phyloP scores from a whole-genome alignment of 2,797 vertebrate genomes.

The Menidia menidia region DNA sequence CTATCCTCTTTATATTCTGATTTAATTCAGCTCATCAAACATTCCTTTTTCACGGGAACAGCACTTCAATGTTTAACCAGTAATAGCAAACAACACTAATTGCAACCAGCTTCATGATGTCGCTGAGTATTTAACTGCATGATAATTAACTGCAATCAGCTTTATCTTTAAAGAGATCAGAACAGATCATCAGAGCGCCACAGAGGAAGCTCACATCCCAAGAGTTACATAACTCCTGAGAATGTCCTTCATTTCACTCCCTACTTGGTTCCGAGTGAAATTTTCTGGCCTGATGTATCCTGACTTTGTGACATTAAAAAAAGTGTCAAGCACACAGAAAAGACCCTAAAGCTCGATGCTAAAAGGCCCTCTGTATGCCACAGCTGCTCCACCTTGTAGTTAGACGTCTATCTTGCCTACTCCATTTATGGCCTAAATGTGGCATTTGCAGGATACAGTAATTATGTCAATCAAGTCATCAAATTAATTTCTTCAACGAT shows the following conservation, averaged over 20 bases:
- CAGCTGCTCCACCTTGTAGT: background rate
- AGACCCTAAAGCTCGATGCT: background rate
- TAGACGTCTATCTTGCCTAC: background rate
- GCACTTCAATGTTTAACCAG: constrained; percentile 5
- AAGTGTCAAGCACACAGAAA: background rate
- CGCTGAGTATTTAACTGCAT: constrained; percentile 10
- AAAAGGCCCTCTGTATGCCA: background rate
- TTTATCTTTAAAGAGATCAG: constrained; percentile 44
- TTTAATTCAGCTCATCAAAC: too few species aligned
- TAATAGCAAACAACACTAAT: constrained; percentile 18
- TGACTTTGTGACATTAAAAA: background rate
- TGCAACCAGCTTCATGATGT: constrained; percentile 31
- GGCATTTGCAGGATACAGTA: background rate
- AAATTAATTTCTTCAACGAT: background rate
- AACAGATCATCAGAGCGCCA: constrained; percentile 30
- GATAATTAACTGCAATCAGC: constrained; percentile 50
- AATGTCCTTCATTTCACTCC: background rate
- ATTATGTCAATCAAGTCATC: background rate
- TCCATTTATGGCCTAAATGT: background rate
- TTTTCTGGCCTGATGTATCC: background rate
- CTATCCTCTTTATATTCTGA: too few species aligned
- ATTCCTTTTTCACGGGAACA: too few species aligned
- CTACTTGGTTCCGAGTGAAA: background rate
- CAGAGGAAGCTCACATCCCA: constrained; percentile 13
- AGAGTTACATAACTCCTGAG: constrained; percentile 27